Percentiles rank a stretch among this genome's conserved stretches.
Evolutionary conservation across 2,113 vertebrate species (phyloP).

Genomic region (Larimichthys polyactis): DNA sequence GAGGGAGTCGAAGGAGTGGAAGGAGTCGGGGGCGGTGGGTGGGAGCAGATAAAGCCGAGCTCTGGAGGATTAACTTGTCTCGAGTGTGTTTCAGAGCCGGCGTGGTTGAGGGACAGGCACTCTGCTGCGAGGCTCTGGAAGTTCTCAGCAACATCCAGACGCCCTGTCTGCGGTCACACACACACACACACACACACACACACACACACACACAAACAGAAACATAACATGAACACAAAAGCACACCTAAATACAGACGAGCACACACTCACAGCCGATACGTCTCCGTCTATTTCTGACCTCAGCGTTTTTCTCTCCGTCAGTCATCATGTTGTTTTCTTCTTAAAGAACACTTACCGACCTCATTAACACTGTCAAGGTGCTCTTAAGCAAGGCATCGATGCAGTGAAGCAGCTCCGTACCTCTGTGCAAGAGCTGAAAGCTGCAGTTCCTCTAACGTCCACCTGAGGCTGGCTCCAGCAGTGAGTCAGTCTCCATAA

Average conservation of each 20-base stretch:
- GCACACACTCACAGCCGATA: neutral
- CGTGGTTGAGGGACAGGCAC: slow-evolving; percentile 77
- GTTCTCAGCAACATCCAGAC: slow-evolving; percentile 81
- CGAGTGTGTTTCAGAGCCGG: slow-evolving; percentile 80
- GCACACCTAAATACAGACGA: slow-evolving; percentile 16
- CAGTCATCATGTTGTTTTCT: neutral
- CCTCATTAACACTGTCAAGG: no score
- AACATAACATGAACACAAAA: slow-evolving; percentile 47
- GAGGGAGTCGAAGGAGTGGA: slow-evolving; percentile 29
- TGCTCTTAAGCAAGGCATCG: no score
- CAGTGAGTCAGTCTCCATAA: no score
- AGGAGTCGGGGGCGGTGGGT: slow-evolving; percentile 33
- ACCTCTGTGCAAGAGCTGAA: no score
- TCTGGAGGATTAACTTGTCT: slow-evolving; percentile 85
- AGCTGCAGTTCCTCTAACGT: no score
- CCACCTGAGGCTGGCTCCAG: no score
- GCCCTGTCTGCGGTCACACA: slow-evolving; percentile 61
- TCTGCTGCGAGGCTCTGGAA: slow-evolving; percentile 78
- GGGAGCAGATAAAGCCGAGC: slow-evolving; percentile 74
- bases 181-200: slow-evolving; percentile 36
- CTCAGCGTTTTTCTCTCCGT: neutral
- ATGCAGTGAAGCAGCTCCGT: no score
- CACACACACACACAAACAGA: slow-evolving; percentile 31
- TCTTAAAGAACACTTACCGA: no score
- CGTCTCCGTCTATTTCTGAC: neutral